Percentiles rank a stretch among this genome's conserved stretches.
These are phyloP conservation scores for Syndactyla subalaris DNA, from an alignment of 2,797 vertebrate genomes.

Conservation along the genomic window DNA sequence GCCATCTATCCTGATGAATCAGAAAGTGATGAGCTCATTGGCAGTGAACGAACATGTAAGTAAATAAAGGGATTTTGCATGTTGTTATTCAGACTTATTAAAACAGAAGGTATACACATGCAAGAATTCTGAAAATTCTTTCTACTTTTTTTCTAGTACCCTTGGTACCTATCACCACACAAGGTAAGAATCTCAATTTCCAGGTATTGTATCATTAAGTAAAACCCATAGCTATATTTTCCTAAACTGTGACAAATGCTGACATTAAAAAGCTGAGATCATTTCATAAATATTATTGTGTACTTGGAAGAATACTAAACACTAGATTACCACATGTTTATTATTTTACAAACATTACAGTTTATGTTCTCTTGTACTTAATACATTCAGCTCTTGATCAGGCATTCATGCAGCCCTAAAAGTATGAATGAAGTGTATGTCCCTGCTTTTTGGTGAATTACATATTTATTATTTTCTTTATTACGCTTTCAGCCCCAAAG, in stretches of 20 bases:
- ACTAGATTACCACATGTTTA: not conserved
- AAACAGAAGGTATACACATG: not conserved
- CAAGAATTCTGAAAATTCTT: slow-evolving; percentile 38
- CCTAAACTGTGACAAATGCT: not conserved
- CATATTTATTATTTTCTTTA: not conserved
- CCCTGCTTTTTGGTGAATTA: not conserved
- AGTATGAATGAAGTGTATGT: not conserved
- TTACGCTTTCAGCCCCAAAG: slow-evolving; percentile 76
- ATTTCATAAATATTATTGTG: not conserved
- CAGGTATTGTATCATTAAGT: not conserved
- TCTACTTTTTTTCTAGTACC: slow-evolving; percentile 76
- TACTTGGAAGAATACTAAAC: not conserved
- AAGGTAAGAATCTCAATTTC: slow-evolving; percentile 74
- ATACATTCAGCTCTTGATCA: not conserved
- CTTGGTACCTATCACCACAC: slow-evolving; percentile 73
- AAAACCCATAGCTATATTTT: not conserved
- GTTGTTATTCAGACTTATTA: not conserved
- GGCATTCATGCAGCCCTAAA: not conserved
- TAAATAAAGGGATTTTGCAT: not conserved
- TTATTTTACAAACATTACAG: not conserved
- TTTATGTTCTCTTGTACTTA: not conserved
- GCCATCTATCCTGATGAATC: slow-evolving; percentile 97
- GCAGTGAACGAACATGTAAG: slow-evolving; percentile 90
- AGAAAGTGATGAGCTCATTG: slow-evolving; percentile 92
- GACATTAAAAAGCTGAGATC: not conserved